phyloP scores from a whole-genome alignment of 2,113 vertebrate species.

The Emydocephalus ijimae region DNA sequence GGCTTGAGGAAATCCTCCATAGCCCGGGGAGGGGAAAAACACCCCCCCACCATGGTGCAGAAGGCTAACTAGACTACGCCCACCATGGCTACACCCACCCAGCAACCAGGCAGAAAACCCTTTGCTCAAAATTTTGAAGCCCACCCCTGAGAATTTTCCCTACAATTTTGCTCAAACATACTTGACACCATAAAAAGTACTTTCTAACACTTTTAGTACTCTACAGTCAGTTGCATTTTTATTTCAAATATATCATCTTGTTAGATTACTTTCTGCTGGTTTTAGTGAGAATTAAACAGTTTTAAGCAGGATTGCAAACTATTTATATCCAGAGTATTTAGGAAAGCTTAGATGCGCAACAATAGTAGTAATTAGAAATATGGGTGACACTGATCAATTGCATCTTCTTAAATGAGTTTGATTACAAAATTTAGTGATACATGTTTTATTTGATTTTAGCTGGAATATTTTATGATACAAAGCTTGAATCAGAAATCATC shows the following conservation, averaged over 20 bases:
- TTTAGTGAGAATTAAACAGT: background rate
- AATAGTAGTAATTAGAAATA: background rate
- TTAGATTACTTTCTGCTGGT: background rate
- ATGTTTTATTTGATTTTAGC: constrained; percentile 68
- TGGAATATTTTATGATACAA: constrained; percentile 98
- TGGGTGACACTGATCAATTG: background rate
- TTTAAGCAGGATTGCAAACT: background rate
- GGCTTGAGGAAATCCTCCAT: too few relatives aligned
- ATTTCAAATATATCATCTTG: background rate
- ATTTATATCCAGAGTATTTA: background rate
- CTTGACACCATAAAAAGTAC: constrained; percentile 12
- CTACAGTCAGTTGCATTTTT: background rate
- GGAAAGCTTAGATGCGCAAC: rapidly evolving
- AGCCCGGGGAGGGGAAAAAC: too few relatives aligned
- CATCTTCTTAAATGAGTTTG: background rate
- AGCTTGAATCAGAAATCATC: constrained; percentile 93
- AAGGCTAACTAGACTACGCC: too few relatives aligned
- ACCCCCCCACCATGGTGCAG: too few relatives aligned
- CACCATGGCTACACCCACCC: too few relatives aligned
- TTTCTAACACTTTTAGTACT: background rate
- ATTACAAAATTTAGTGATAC: background rate
- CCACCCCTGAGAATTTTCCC: background rate
- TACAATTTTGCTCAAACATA: background rate
- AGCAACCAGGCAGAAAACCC: too few relatives aligned
- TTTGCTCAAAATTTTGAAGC: too few relatives aligned